phyloP scores from a whole-genome alignment of 2,113 vertebrate genomes.

The Marmota monax region DNA sequence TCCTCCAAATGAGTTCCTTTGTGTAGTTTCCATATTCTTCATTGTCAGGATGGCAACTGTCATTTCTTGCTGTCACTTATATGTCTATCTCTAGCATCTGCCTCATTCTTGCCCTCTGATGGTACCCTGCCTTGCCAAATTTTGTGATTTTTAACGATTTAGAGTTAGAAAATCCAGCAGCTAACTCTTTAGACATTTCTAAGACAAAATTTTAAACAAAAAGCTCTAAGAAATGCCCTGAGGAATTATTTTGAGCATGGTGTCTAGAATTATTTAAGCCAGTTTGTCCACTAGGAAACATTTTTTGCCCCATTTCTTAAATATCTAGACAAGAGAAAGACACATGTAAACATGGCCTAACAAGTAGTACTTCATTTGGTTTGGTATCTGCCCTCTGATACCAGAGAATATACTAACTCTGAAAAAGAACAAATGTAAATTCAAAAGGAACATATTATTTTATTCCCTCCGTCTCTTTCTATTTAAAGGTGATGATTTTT shows the following conservation, averaged over 20 bases:
- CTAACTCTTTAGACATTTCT: conserved; percentile 59
- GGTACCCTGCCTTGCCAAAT: background rate
- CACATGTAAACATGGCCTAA: background rate
- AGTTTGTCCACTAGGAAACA: background rate
- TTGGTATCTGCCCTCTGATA: background rate
- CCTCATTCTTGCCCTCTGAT: background rate
- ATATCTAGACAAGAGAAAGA: background rate
- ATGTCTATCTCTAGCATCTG: background rate
- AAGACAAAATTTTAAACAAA: conserved; percentile 10
- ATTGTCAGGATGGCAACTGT: background rate
- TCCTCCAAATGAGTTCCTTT: background rate
- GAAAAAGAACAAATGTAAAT: conserved; percentile 8
- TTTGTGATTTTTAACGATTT: background rate
- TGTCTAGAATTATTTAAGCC: background rate
- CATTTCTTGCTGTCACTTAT: background rate
- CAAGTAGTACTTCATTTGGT: background rate
- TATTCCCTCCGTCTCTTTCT: background rate
- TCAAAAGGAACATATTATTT: background rate
- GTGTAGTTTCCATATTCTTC: background rate
- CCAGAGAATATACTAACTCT: background rate
- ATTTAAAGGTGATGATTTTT: conserved; percentile 28
- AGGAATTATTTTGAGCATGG: background rate
- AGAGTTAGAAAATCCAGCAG: conserved; percentile 38
- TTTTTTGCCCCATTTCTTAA: background rate
- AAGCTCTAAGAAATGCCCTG: background rate